Conservation (phyloP, 2,113 vertebrate genomes). For the Spilogale gracilis region DNA sequence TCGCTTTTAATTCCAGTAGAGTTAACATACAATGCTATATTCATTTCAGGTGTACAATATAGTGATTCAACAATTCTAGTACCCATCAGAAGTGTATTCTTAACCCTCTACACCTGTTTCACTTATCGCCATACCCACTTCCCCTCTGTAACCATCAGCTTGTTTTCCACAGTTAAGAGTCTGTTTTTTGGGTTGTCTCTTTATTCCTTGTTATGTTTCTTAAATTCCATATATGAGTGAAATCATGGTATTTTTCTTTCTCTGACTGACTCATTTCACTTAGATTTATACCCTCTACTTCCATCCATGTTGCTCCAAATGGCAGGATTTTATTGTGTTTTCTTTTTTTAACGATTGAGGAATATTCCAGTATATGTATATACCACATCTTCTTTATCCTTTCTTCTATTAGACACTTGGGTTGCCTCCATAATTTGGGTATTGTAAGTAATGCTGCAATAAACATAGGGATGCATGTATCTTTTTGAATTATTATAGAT, state of each 20-base stretch:
- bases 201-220: neutral
- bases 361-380: neutral
- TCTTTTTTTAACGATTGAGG: no score
- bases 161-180: neutral
- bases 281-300: neutral
- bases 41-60: neutral
- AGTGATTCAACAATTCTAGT: neutral
- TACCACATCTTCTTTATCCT: neutral
- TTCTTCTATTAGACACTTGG: neutral
- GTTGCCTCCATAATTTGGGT: neutral
- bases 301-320: neutral
- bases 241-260: neutral
- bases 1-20: no score
- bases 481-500: neutral
- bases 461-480: neutral
- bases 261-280: neutral
- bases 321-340: neutral
- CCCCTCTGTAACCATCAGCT: neutral
- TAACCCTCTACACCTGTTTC: neutral
- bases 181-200: neutral
- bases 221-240: neutral
- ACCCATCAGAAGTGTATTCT: neutral
- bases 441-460: neutral
- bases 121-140: neutral
- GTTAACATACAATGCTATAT: neutral